Percentiles rank a stretch among this genome's conserved stretches.
Conservation (phyloP, 1,140 invertebrate species). For the Sarcophaga peregrina region DNA sequence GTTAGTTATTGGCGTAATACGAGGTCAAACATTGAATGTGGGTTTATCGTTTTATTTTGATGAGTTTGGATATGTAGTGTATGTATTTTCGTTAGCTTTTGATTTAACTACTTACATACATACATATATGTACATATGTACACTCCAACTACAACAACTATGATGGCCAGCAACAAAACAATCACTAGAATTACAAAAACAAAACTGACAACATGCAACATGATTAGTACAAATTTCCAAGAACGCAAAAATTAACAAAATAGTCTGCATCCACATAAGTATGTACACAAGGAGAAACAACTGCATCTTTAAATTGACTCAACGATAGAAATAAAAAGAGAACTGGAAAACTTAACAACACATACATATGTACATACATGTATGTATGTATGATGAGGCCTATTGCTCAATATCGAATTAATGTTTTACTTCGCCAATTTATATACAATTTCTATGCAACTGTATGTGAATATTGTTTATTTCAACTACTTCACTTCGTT, state of each 20-base stretch:
- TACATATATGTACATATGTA: background rate
- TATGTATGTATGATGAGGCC: background rate
- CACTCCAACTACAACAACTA: background rate
- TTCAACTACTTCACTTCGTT: too few species aligned
- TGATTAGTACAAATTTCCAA: background rate
- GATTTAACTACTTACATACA: too few species aligned
- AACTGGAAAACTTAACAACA: too few species aligned
- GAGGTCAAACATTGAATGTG: constrained; percentile 38
- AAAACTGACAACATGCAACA: background rate
- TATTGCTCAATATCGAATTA: constrained; percentile 25
- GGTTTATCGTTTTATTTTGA: constrained; percentile 21
- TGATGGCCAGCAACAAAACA: background rate
- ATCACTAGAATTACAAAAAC: background rate
- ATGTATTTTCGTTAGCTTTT: too few species aligned
- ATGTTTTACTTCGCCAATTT: background rate
- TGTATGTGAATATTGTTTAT: too few species aligned
- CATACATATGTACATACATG: too few species aligned
- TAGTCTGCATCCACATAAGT: background rate
- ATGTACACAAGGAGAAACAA: constrained; percentile 12
- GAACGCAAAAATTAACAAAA: background rate
- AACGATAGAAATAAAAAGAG: background rate
- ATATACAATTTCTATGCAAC: too few species aligned
- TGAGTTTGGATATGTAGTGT: too few species aligned
- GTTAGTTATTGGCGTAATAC: background rate
- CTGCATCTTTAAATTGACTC: constrained; percentile 12